Percentiles rank a stretch among this genome's conserved stretches.
These are phyloP conservation scores for Montifringilla adamsi DNA, from an alignment of 2,113 vertebrate genomes.

Conservation along the genomic window DNA sequence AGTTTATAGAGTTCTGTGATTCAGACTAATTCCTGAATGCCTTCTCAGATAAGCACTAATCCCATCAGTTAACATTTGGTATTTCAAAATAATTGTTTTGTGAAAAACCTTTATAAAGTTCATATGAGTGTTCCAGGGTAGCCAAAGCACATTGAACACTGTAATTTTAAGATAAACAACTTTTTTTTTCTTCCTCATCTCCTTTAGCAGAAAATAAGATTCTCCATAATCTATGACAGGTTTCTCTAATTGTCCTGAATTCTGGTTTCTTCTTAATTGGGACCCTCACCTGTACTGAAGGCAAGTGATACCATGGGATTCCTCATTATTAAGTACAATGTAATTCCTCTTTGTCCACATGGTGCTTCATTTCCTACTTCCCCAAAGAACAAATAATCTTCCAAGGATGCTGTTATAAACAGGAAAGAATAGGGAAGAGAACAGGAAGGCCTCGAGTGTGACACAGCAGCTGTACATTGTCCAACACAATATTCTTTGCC, in stretches of 20 bases:
- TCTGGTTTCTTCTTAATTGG: background rate
- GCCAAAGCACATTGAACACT: background rate
- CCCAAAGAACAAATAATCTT: background rate
- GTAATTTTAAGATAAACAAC: background rate
- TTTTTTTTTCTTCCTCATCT: background rate
- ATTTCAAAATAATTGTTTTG: background rate
- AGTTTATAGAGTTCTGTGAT: background rate
- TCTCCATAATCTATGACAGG: background rate
- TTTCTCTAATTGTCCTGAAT: background rate
- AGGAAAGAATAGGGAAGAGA: background rate
- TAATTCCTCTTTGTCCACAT: background rate
- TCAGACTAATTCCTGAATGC: background rate
- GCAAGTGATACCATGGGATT: background rate
- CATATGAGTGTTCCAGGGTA: background rate
- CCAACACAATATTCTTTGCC: background rate
- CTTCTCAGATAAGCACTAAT: background rate
- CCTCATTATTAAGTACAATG: background rate
- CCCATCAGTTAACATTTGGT: background rate
- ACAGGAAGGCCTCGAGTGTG: background rate
- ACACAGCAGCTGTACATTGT: background rate
- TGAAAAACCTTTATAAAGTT: background rate
- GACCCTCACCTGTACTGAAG: background rate
- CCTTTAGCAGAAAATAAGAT: background rate
- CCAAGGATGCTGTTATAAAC: background rate
- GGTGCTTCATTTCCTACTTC: conserved; percentile 11